These are phyloP conservation scores for Etheostoma cragini DNA, from an alignment of 2,113 vertebrate genomes.

Conservation along the genomic window DNA sequence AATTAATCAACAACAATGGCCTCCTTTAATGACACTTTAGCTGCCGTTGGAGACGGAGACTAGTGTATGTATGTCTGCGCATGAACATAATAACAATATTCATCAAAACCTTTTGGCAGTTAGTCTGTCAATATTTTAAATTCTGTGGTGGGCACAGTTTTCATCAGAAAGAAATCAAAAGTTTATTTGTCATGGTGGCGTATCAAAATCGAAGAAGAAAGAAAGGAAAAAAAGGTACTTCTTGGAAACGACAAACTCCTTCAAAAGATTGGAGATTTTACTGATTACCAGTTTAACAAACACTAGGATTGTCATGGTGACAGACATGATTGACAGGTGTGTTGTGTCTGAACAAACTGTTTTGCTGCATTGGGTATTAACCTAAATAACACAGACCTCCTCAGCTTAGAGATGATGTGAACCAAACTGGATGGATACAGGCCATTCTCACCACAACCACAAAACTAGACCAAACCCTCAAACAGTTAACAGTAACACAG, in stretches of 20 bases:
- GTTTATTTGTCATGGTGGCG: not conserved
- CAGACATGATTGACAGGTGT: conserved; percentile 34
- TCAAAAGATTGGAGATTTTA: not conserved
- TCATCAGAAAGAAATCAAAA: not conserved
- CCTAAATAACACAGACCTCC: conserved; percentile 61
- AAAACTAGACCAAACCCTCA: conserved; percentile 11
- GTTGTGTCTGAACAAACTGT: conserved; percentile 47
- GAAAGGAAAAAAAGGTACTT: not conserved
- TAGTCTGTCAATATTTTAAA: not conserved
- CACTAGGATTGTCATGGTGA: not conserved
- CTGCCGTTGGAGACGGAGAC: conserved; percentile 53
- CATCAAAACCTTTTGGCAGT: conserved; percentile 15
- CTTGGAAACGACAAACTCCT: not conserved
- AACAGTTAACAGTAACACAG: not conserved
- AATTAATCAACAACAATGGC: conserved; percentile 85
- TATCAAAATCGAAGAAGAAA: not conserved
- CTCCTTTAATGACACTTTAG: conserved; percentile 76
- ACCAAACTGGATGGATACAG: conserved; percentile 8
- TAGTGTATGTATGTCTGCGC: conserved; percentile 28
- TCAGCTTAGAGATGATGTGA: conserved; percentile 39
- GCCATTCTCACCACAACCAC: conserved; percentile 1
- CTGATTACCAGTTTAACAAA: not conserved
- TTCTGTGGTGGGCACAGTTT: not conserved
- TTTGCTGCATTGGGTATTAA: conserved; percentile 61
- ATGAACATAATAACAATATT: conserved; percentile 24